A percentile compares a stretch with the other conserved stretches of the same genome.
Conservation (phyloP, 2,888 invertebrate genomes). For the Macrosoma leucophasiata region DNA sequence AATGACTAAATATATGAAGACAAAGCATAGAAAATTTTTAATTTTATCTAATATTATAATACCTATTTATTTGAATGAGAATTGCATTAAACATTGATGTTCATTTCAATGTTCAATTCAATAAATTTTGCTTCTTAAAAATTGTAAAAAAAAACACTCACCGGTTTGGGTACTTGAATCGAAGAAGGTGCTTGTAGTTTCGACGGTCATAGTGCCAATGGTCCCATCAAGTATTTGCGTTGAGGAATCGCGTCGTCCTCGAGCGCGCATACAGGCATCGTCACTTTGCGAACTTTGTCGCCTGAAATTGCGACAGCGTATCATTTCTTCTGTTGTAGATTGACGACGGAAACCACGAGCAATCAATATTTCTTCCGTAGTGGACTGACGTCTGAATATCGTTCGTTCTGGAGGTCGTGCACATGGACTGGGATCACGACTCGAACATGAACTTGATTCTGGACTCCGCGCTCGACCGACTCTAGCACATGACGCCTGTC, state of each 20-base stretch:
- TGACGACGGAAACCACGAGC: conserved; percentile 92
- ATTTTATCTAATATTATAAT: no score
- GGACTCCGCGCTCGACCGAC: conserved; percentile 78
- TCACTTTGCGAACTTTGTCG: conserved; percentile 93
- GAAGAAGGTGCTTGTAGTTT: conserved; percentile 93
- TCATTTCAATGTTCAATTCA: no score
- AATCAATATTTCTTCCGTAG: conserved; percentile 93
- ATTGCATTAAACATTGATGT: no score
- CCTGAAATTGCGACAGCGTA: conserved; percentile 92
- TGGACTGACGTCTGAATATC: conserved; percentile 89
- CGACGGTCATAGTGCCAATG: conserved; percentile 93
- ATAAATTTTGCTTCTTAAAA: not conserved
- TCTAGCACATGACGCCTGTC: conserved; percentile 86
- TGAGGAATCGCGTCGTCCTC: conserved; percentile 88
- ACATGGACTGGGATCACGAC: conserved; percentile 89
- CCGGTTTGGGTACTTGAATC: conserved; percentile 96
- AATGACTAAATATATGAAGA: no score
- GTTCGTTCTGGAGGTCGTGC: conserved; percentile 79
- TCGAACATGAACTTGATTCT: conserved; percentile 86
- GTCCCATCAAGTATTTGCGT: conserved; percentile 95
- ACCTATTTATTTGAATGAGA: no score
- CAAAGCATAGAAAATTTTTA: no score
- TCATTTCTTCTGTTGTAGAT: conserved; percentile 95
- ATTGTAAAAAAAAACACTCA: conserved; percentile 60
- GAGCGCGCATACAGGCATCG: conserved; percentile 80